These are phyloP conservation scores for Nicator chloris DNA, from an alignment of 2,113 vertebrate species.

Conservation along the genomic window DNA sequence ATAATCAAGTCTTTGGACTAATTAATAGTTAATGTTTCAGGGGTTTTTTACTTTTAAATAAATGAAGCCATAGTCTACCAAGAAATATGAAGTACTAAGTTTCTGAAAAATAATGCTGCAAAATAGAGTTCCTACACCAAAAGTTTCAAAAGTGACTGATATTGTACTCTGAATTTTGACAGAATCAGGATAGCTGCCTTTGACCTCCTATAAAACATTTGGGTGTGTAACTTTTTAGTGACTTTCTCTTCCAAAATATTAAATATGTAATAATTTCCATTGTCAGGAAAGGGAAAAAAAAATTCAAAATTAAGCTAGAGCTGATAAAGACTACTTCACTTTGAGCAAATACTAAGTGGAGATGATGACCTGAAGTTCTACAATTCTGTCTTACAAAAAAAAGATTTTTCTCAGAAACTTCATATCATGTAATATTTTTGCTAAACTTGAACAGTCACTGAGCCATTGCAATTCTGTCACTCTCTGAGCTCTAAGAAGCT, in stretches of 20 bases:
- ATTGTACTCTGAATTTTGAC: neutral
- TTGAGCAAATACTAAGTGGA: neutral
- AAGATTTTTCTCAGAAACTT: neutral
- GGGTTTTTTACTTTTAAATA: neutral
- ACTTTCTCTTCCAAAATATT: neutral
- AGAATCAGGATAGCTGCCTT: neutral
- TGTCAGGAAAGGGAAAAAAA: neutral
- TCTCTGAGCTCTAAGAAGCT: neutral
- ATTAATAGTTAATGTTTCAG: neutral
- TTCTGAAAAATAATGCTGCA: neutral
- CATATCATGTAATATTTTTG: neutral
- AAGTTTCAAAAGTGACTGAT: neutral
- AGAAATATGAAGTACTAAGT: neutral
- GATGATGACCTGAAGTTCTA: neutral
- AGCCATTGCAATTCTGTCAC: neutral
- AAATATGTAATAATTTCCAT: neutral
- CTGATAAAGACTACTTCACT: neutral
- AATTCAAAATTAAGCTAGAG: neutral
- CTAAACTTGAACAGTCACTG: neutral
- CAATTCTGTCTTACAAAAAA: neutral
- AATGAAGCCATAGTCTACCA: neutral
- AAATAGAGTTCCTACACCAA: neutral
- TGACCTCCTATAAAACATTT: neutral
- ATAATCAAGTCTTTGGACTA: neutral
- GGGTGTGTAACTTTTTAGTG: neutral